phyloP scores from a whole-genome alignment of 2,113 vertebrate genomes.

The Callipepla californica region DNA sequence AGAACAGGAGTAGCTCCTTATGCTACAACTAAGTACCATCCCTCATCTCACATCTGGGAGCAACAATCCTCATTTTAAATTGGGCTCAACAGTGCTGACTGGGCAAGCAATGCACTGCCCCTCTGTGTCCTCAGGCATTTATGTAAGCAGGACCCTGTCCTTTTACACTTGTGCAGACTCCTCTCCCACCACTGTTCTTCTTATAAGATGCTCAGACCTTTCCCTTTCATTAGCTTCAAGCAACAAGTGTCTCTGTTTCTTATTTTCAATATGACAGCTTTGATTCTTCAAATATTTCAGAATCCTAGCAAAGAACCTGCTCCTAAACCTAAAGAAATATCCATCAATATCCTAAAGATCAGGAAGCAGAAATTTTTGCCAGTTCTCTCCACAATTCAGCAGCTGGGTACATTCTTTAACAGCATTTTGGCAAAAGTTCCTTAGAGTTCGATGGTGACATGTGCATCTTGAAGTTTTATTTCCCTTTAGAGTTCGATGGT shows the following conservation, averaged over 20 bases:
- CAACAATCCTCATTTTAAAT: not conserved
- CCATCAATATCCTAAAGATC: not conserved
- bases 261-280: not conserved
- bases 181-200: rapidly evolving
- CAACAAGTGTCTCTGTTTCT: not conserved
- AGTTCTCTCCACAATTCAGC: not conserved
- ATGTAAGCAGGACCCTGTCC: not conserved
- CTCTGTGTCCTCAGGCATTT: not conserved
- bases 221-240: not conserved
- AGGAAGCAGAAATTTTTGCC: not conserved
- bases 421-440: not conserved
- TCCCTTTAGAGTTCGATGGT: no score
- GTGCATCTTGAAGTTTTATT: not conserved
- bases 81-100: not conserved
- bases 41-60: not conserved
- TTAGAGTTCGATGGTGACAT: not conserved
- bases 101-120: rapidly evolving
- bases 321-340: not conserved
- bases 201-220: not conserved
- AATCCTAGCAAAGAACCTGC: not conserved
- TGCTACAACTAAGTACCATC: not conserved
- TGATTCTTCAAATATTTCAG: not conserved
- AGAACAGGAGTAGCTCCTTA: not conserved
- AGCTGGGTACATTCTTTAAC: not conserved
- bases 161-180: not conserved